A percentile compares a stretch with the other conserved stretches of the same genome.
Conservation (phyloP, 2,113 vertebrate genomes). For the Tichodroma muraria region DNA sequence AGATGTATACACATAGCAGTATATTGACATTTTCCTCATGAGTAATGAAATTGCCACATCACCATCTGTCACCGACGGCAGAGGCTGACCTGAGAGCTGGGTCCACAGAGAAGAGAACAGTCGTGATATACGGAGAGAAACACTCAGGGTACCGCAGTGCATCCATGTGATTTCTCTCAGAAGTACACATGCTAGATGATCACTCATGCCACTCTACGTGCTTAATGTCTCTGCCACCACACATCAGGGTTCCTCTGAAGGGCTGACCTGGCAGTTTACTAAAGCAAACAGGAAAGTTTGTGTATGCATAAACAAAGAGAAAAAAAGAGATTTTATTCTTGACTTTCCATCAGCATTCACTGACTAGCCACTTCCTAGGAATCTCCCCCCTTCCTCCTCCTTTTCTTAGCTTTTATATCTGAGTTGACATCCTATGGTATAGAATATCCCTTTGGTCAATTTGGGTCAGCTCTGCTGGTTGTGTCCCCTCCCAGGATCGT, state of each 20-base stretch:
- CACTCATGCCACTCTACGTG: too few species aligned
- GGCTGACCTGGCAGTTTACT: background rate
- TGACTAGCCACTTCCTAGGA: background rate
- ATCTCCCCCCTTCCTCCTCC: background rate
- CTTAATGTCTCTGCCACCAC: background rate
- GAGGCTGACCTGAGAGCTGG: background rate
- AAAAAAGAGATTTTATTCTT: background rate
- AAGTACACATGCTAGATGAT: background rate
- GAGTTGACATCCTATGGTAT: too few species aligned
- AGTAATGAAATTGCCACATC: background rate
- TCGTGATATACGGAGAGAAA: background rate
- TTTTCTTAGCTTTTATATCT: background rate
- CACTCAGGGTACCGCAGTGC: background rate
- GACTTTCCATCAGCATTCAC: background rate
- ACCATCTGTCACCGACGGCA: fast-evolving
- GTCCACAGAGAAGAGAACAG: background rate
- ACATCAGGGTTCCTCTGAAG: background rate
- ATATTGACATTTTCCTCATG: background rate
- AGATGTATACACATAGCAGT: background rate
- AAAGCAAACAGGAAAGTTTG: background rate
- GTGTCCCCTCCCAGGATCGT: background rate
- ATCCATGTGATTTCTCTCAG: background rate
- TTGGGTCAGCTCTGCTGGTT: background rate
- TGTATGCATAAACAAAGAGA: background rate
- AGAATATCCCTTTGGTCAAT: background rate